Base-by-base conservation (phyloP, 2,113 vertebrate genomes). In the Seriola quinqueradiata region DNA sequence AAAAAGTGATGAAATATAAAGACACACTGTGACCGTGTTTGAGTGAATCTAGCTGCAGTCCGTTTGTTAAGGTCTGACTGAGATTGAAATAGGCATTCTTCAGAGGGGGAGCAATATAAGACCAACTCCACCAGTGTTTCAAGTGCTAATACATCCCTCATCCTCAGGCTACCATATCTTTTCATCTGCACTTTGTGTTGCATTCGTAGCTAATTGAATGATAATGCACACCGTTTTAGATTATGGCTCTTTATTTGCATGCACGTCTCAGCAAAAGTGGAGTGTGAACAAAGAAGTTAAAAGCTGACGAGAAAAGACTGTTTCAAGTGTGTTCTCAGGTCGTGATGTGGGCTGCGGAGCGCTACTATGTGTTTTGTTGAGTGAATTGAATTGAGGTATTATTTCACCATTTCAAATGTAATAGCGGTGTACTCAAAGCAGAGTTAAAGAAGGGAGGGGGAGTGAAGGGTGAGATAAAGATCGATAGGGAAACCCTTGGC, bases 401-500 rank as follows among this genome's bases (percentile, higher is more conserved):
- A 42, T 77, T 78, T 65, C 25, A 72, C 28, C 74, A 13, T 21
- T 81, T 32, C 34, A 73, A 77, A 72, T 77, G 79, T 77, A 52
- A 75, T n/a, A 34, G 59, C 59, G 54, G 55, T 60, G 17, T 4
- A 36, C 79, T 79, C 17, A 23, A 8, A 44, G 77, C 50, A 25
- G 59, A 81, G 81, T 76, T 66, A 58, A 70, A 76, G 42, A 12
- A 23, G n/a, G 19, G 54, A 60, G 16, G 44, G 55, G 36, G 60
- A 11, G 52, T 17, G 17, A 42, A 64, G 57, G 61, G 12, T 54
- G 11, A 50, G 52, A 75, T 68, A 17, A 38, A 48, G 83, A 88
- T 91, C 79, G 79, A 89, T 88, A 38, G 72, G 63, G 84, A 84
- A 83, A 76, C 55, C 77, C 83, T 82, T 8, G 9, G 32, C n/a